Evolutionary conservation across 1,140 invertebrate genomes (phyloP).

Genomic region (Thaumatotibia leucotreta): DNA sequence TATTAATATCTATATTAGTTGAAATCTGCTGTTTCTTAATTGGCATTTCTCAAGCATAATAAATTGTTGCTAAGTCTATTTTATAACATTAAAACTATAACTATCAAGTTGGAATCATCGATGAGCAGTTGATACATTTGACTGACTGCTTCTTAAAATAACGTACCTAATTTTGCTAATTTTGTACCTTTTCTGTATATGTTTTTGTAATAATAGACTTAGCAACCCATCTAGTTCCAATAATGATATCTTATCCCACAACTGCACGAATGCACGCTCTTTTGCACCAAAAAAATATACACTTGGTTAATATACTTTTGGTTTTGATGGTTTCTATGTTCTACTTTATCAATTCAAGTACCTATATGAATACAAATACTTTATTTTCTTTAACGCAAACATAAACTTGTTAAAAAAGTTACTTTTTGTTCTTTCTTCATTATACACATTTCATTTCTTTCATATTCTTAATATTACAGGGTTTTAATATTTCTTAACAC

Average conservation of each 20-base stretch:
- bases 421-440: background rate
- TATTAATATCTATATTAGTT: no score
- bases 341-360: background rate
- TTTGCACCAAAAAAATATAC: background rate
- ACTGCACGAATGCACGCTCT: conserved; percentile 2
- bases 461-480: background rate
- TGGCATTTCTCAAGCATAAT: background rate
- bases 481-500: conserved; percentile 8
- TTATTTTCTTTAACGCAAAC: background rate
- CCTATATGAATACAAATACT: background rate
- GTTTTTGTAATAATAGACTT: background rate
- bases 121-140: background rate
- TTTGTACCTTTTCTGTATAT: background rate
- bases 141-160: background rate
- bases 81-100: no score
- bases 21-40: background rate
- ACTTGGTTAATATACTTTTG: background rate
- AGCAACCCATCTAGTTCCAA: background rate
- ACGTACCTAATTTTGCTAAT: background rate
- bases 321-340: background rate
- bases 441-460: background rate
- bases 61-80: background rate
- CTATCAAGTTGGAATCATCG: no score
- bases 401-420: background rate
- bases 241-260: background rate